Conservation (phyloP, 2,113 vertebrate genomes). For the Holacanthus passer region DNA sequence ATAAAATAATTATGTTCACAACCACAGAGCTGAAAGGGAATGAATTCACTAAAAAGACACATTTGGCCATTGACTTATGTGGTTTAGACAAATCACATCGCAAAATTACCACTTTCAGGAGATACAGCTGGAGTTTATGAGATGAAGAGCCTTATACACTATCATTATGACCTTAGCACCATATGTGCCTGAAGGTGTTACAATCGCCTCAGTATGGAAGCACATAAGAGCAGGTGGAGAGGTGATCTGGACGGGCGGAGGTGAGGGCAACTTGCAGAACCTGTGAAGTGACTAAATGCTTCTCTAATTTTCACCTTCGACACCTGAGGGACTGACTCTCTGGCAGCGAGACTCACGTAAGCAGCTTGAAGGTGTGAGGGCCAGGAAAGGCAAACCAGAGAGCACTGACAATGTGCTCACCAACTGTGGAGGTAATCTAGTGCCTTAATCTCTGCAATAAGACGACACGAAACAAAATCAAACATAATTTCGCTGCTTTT, state of each 20-base stretch:
- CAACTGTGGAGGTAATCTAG: background rate
- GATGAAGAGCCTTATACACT: background rate
- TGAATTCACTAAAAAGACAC: conserved; percentile 15
- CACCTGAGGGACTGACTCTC: background rate
- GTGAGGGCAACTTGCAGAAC: conserved; percentile 20
- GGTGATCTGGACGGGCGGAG: background rate
- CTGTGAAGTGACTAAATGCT: conserved; percentile 32
- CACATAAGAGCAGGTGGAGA: conserved; percentile 1
- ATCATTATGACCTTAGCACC: background rate
- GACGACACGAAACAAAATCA: background rate
- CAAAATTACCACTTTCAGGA: conserved; percentile 11
- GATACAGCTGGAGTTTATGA: background rate
- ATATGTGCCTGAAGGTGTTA: background rate
- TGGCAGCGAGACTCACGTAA: conserved; percentile 21
- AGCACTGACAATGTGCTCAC: background rate
- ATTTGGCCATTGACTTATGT: background rate
- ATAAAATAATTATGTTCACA: conserved; percentile 24
- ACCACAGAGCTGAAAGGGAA: background rate
- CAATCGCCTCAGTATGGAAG: background rate
- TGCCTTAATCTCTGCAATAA: background rate
- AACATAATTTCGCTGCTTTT: background rate
- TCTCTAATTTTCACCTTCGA: conserved; percentile 36
- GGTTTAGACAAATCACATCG: conserved; percentile 10
- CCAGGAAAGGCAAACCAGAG: background rate
- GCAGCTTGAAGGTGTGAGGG: conserved; percentile 2